A percentile compares a stretch with the other conserved stretches of the same genome.
These are phyloP conservation scores for Nephila pilipes DNA, from an alignment of 1,140 invertebrate species.

Conservation along the genomic window DNA sequence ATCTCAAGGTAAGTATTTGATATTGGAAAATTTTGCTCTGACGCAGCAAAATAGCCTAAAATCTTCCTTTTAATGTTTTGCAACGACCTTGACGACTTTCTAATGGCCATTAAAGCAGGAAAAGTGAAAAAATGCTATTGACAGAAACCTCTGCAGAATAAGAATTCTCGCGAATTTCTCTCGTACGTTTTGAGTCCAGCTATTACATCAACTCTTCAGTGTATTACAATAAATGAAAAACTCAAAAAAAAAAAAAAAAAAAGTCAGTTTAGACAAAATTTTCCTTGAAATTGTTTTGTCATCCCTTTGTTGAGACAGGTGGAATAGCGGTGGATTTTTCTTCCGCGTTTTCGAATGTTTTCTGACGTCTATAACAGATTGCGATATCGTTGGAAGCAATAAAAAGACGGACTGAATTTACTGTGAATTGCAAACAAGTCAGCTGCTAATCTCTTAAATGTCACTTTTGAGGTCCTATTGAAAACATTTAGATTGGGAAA, in stretches of 20 bases:
- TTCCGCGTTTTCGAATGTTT: slow-evolving; percentile 28
- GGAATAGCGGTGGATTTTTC: background rate
- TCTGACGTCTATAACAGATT: slow-evolving; percentile 17
- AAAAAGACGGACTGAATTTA: background rate
- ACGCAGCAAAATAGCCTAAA: too few species aligned
- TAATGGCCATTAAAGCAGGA: background rate
- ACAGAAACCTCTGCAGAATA: background rate
- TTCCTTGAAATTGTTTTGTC: slow-evolving; percentile 68
- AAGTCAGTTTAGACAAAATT: background rate
- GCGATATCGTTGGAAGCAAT: background rate
- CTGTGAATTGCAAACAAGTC: slow-evolving; percentile 7
- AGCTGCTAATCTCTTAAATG: background rate
- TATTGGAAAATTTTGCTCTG: too few species aligned
- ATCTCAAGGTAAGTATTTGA: too few species aligned
- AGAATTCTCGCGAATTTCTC: background rate
- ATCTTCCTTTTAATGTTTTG: background rate
- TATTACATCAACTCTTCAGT: too few species aligned
- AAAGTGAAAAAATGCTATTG: background rate
- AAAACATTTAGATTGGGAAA: background rate
- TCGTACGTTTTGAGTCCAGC: background rate
- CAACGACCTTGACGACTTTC: background rate
- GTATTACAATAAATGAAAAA: background rate
- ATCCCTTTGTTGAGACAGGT: slow-evolving; percentile 67
- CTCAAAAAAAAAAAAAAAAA: background rate
- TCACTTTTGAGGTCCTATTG: background rate